These are phyloP conservation scores for Apocrypta bakeri DNA, from an alignment of 1,140 invertebrate genomes.

Conservation along the genomic window DNA sequence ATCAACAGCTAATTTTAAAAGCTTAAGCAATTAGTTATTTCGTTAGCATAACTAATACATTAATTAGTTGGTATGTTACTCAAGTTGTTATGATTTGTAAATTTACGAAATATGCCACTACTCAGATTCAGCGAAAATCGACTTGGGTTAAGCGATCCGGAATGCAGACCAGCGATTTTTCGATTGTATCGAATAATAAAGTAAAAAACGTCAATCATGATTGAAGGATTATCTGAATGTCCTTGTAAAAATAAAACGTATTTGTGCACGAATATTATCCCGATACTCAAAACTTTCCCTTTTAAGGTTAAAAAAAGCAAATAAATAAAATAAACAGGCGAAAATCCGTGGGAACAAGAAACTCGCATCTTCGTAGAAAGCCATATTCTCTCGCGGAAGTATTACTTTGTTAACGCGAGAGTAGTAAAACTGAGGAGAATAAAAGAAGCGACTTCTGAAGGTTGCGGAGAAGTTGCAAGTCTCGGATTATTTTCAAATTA, in stretches of 20 bases:
- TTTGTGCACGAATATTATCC: constrained; percentile 15
- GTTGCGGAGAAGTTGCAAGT: constrained; percentile 38
- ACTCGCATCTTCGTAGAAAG: constrained; percentile 55
- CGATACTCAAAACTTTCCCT: constrained; percentile 28
- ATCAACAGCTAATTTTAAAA: constrained; percentile 47
- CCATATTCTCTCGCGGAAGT: constrained; percentile 43
- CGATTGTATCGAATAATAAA: constrained; percentile 26
- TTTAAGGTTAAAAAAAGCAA: constrained; percentile 21
- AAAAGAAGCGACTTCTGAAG: background rate
- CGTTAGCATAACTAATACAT: constrained; percentile 46
- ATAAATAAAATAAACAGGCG: constrained; percentile 34
- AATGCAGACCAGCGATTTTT: constrained; percentile 30
- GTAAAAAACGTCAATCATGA: constrained; percentile 5
- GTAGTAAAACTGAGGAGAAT: constrained; percentile 30
- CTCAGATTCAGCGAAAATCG: constrained; percentile 39
- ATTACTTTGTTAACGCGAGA: constrained; percentile 34
- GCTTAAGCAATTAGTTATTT: constrained; percentile 43
- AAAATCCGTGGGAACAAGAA: constrained; percentile 56
- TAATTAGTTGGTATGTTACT: constrained; percentile 38
- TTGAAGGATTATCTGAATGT: constrained; percentile 5
- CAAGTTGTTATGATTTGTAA: constrained; percentile 45
- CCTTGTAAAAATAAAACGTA: constrained; percentile 26
- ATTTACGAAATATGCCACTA: constrained; percentile 38
- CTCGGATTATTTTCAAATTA: constrained; percentile 21
- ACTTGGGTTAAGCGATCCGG: constrained; percentile 18